A percentile compares a stretch with the other conserved stretches of the same genome.
phyloP scores from a whole-genome alignment of 1,140 invertebrate species.

The Belonocnema kinseyi region DNA sequence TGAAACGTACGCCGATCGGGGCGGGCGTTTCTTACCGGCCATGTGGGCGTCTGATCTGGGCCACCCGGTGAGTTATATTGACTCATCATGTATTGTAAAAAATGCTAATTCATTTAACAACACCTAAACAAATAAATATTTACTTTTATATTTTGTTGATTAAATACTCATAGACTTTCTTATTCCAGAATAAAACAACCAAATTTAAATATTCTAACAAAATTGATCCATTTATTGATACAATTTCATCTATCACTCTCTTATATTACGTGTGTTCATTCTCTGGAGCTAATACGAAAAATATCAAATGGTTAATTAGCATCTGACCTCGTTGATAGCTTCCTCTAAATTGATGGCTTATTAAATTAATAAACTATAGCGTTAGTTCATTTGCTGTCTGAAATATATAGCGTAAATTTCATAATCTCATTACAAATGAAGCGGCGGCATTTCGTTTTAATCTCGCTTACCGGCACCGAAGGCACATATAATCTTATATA shows the following conservation, averaged over 20 bases:
- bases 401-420: not conserved
- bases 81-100: too few relatives aligned
- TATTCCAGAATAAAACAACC: too few relatives aligned
- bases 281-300: not conserved
- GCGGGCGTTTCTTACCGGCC: too few relatives aligned
- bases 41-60: too few relatives aligned
- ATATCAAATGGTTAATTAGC: slow-evolving; percentile 6
- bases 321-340: not conserved
- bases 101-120: too few relatives aligned
- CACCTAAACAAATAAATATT: too few relatives aligned
- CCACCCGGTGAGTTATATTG: too few relatives aligned
- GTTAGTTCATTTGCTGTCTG: slow-evolving; percentile 12
- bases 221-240: not conserved
- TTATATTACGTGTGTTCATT: not conserved
- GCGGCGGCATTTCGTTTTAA: slow-evolving; percentile 4
- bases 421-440: slow-evolving; percentile 26
- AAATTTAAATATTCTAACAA: too few relatives aligned
- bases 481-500: not conserved
- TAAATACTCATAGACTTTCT: too few relatives aligned
- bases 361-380: slow-evolving; percentile 26
- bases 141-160: too few relatives aligned
- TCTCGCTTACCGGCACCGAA: slow-evolving; percentile 4
- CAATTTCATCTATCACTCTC: not conserved
- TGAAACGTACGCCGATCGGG: too few relatives aligned
- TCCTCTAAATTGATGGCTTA: not conserved